Evolutionary conservation across 2,113 vertebrate genomes (phyloP), one percentile per base, ranked within the genome.

Genomic region (Ochotona curzoniae): DNA sequence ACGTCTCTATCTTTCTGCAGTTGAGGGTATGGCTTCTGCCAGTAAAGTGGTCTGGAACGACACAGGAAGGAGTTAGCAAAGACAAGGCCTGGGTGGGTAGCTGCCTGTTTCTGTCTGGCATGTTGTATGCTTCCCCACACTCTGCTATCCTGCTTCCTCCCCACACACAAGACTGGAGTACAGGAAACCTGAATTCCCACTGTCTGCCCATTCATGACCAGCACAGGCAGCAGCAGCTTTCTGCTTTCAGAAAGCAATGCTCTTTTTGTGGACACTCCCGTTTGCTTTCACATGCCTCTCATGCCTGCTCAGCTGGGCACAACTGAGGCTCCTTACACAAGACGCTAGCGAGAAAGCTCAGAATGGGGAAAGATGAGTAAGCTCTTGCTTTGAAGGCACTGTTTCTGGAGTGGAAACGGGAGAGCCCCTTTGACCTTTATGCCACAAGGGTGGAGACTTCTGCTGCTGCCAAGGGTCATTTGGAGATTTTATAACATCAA

Each of bases 291-390:
- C 13, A 74, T 63, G 32, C 75, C 87, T 73, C 83, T 89, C 63
- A 44, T 60, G 81, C 47, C 70, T 91, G 63, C 80, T 87, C 87
- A 75, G 35, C 91, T 89, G 71, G 63, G 38, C 32, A 7, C 51
- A 87, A 64, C 89, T 69, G 17, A 94, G 78, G 84, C 32, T 91
- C 10, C 28, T 73, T 96, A 96, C 93, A 96, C 73, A 94, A 96
- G 94, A 96, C 96, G 87, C 70, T 86, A 82, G 69, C 76, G 64
- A 86, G 81, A 82, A 96, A 89, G 35, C 74, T 75, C 87, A 89
- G 81, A 92, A 61, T 93, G 93, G 76, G 89, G 74, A 93, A 93
- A 94, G 87, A 94, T 97, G 95, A 94, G 89, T 96, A 94, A 97
- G 93, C 73, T 93, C 81, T 93, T 75, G 80, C 69, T 90, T 13